phyloP scores from a whole-genome alignment of 2,888 invertebrate genomes.

The Myathropa florea region DNA sequence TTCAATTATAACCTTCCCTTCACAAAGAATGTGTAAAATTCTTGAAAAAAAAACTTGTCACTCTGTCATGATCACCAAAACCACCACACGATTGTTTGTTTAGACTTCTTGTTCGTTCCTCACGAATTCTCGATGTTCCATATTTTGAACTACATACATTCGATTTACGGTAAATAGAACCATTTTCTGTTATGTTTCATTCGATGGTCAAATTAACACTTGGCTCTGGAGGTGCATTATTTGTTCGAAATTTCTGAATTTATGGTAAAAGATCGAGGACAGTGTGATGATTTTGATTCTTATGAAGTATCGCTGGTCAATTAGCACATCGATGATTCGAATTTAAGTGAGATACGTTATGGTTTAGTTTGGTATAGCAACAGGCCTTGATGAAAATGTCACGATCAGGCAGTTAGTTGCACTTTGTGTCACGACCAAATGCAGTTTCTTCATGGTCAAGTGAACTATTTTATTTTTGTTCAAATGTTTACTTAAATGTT shows the following conservation, averaged over 20 bases:
- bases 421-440: constrained; percentile 2
- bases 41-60: neutral
- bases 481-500: neutral
- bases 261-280: neutral
- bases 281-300: neutral
- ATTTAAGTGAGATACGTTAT: neutral
- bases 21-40: neutral
- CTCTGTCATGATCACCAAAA: neutral
- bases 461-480: neutral
- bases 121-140: neutral
- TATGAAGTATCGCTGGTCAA: neutral
- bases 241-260: neutral
- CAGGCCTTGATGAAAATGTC: neutral
- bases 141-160: neutral
- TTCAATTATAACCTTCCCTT: neutral
- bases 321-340: constrained; percentile 28
- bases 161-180: neutral
- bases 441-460: neutral
- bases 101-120: neutral
- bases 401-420: neutral
- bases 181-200: constrained; percentile 2
- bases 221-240: constrained; percentile 3
- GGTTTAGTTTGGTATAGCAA: neutral
- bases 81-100: neutral
- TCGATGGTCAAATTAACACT: constrained; percentile 10